phyloP scores from a whole-genome alignment of 2,888 invertebrate genomes.

The Platycheirus rosarum region DNA sequence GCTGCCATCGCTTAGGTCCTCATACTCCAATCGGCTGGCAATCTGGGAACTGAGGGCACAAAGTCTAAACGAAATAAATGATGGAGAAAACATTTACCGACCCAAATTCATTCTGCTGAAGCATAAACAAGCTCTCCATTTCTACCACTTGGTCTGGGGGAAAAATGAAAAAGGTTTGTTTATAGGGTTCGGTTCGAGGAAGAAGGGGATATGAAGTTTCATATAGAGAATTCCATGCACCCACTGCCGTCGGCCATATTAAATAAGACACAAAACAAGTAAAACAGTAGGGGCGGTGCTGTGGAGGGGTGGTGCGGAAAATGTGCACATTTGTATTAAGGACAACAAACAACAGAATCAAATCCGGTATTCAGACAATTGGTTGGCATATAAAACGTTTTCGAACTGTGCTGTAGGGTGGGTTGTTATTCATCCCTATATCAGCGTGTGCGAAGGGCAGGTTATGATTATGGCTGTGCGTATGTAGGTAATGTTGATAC shows the following conservation, averaged over 20 bases:
- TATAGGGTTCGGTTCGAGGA: not conserved
- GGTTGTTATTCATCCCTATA: conserved; percentile 34
- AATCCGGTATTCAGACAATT: conserved; percentile 50
- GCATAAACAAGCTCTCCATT: conserved; percentile 47
- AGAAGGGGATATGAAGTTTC: not conserved
- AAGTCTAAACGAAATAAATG: conserved; percentile 60
- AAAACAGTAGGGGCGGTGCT: not conserved
- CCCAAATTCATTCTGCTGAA: conserved; percentile 50
- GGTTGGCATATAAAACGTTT: conserved; percentile 45
- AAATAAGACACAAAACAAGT: conserved; percentile 35
- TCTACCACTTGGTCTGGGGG: conserved; percentile 11
- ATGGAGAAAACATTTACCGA: conserved; percentile 55
- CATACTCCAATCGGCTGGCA: conserved; percentile 29
- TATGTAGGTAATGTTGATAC: conserved; percentile 13
- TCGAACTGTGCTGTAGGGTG: conserved; percentile 2
- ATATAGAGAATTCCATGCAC: conserved; percentile 44
- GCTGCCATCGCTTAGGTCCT: not conserved
- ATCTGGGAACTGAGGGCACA: conserved; percentile 47
- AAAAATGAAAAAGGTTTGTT: conserved; percentile 22
- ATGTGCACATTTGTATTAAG: conserved; percentile 30
- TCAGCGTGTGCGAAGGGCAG: conserved; percentile 3
- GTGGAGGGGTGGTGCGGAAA: not conserved
- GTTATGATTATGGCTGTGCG: conserved; percentile 35
- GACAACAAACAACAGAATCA: conserved; percentile 46
- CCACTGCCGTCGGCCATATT: conserved; percentile 29